Conservation (phyloP, 2,797 vertebrate genomes). For the Fundulus diaphanus region DNA sequence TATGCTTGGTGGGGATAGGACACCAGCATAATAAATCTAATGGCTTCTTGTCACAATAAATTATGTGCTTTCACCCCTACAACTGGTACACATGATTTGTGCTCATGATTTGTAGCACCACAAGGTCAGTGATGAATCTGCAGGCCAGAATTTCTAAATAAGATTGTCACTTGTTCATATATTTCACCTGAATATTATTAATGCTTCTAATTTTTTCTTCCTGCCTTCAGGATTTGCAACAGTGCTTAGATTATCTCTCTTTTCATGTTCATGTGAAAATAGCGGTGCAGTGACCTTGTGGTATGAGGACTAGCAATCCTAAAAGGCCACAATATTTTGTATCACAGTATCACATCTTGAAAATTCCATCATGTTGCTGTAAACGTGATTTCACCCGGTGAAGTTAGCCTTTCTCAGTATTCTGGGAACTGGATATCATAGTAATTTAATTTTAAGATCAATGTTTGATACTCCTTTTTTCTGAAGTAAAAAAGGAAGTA, state of each 20-base stretch:
- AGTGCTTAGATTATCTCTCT: neutral
- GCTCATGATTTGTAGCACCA: conserved; percentile 52
- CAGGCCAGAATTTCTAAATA: conserved; percentile 30
- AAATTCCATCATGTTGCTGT: neutral
- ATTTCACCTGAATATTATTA: conserved; percentile 9
- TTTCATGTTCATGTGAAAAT: neutral
- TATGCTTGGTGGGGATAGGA: conserved; percentile 22
- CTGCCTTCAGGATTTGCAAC: neutral
- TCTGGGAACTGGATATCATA: neutral
- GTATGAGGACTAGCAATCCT: neutral
- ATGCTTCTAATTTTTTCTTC: neutral
- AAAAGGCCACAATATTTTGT: neutral
- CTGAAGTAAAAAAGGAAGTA: neutral
- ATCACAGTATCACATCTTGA: neutral
- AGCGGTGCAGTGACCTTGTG: neutral
- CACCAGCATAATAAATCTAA: conserved; percentile 44
- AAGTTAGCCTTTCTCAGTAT: neutral
- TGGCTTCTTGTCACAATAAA: conserved; percentile 58
- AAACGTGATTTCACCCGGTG: neutral
- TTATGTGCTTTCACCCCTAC: conserved; percentile 48
- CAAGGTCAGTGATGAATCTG: conserved; percentile 67
- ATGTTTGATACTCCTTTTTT: neutral
- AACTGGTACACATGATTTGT: conserved; percentile 33
- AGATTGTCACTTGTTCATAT: conserved; percentile 21
- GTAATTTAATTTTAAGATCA: neutral